Conservation (phyloP, 2,888 invertebrate species). For the Entomobrya multifasciata region DNA sequence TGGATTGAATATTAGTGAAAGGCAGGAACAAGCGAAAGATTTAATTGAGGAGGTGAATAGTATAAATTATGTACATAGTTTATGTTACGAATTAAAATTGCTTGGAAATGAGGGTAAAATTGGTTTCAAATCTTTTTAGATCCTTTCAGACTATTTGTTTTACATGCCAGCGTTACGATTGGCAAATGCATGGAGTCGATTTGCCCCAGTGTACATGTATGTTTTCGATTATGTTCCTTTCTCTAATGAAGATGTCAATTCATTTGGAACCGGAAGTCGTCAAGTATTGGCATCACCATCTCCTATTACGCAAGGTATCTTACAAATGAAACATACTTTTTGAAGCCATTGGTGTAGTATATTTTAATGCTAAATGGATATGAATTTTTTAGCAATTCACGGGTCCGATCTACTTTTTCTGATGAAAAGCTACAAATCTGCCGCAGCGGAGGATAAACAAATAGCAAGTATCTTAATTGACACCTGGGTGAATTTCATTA, state of each 20-base stretch:
- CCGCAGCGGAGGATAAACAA: constrained; percentile 70
- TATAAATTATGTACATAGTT: too few species aligned
- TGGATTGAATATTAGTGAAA: constrained; percentile 74
- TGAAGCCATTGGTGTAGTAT: neutral
- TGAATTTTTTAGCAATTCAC: constrained; percentile 69
- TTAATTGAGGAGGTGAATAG: constrained; percentile 71
- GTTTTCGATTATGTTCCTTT: constrained; percentile 74
- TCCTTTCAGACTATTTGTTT: constrained; percentile 75
- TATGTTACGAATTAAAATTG: too few species aligned
- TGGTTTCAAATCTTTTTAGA: too few species aligned
- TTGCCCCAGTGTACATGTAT: constrained; percentile 77
- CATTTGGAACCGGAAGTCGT: constrained; percentile 2
- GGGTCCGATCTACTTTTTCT: constrained; percentile 73
- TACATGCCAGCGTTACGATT: constrained; percentile 75
- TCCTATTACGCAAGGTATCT: too few species aligned
- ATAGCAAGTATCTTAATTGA: constrained; percentile 66
- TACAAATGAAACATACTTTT: neutral
- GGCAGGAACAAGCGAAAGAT: constrained; percentile 76
- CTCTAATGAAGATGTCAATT: neutral
- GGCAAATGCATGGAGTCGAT: constrained; percentile 74
- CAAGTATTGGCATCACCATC: too few species aligned
- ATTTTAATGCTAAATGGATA: too few species aligned
- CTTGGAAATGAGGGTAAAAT: too few species aligned
- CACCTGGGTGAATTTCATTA: constrained; percentile 76
- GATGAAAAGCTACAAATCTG: constrained; percentile 69